phyloP scores from a whole-genome alignment of 2,888 invertebrate species.

The Coelopa pilipes region DNA sequence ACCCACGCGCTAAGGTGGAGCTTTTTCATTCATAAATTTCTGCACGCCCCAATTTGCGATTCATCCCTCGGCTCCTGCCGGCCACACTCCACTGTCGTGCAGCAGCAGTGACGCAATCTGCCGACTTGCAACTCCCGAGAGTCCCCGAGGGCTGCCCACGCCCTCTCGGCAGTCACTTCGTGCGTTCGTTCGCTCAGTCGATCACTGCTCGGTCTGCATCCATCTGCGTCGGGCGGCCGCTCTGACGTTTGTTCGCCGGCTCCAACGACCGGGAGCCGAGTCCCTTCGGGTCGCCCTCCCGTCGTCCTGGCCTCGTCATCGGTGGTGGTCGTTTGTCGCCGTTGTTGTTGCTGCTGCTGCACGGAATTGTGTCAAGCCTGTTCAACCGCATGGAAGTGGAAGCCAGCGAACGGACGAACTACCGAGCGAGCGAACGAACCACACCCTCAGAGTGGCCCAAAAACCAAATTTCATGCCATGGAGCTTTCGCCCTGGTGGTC shows the following conservation, averaged over 20 bases:
- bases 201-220: neutral
- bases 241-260: neutral
- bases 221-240: neutral
- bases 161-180: too few relatives aligned
- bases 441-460: slow-evolving; percentile 63
- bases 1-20: too few relatives aligned
- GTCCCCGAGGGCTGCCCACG: slow-evolving; percentile 9
- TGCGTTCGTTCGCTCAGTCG: too few relatives aligned
- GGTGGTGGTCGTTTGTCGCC: neutral
- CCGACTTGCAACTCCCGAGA: slow-evolving; percentile 13
- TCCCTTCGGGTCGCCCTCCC: neutral
- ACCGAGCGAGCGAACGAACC: slow-evolving; percentile 53
- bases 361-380: slow-evolving; percentile 37
- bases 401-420: slow-evolving; percentile 49
- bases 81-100: too few relatives aligned
- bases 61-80: too few relatives aligned
- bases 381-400: slow-evolving; percentile 25
- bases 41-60: too few relatives aligned
- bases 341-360: slow-evolving; percentile 25
- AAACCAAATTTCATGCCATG: slow-evolving; percentile 43
- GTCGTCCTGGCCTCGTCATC: neutral
- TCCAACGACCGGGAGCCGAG: neutral
- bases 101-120: slow-evolving; percentile 39
- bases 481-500: neutral
- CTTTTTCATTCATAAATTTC: slow-evolving; percentile 6